Evolutionary conservation across 2,797 vertebrate genomes (phyloP).

Genomic region (Champsocephalus gunnari): DNA sequence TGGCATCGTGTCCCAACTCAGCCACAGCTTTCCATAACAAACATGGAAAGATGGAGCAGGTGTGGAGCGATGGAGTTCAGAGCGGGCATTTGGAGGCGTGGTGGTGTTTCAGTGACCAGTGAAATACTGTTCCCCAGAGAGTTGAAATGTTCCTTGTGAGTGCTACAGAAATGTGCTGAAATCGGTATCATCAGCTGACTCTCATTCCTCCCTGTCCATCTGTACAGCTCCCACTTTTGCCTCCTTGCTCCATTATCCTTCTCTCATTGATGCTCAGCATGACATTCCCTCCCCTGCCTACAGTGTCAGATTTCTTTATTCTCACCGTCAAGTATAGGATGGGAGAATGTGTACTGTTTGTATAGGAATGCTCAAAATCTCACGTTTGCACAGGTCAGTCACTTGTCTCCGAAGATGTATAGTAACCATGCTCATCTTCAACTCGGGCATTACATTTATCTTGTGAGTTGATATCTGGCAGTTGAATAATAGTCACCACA

Average conservation of each 20-base stretch:
- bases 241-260: conserved; percentile 1
- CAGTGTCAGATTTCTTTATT: background rate
- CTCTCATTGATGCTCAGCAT: conserved; percentile 10
- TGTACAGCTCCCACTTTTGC: conserved; percentile 24
- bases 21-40: conserved; percentile 3
- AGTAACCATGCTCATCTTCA: no score
- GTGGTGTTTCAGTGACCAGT: conserved; percentile 34
- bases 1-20: background rate
- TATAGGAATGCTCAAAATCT: background rate
- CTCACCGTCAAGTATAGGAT: background rate
- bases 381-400: background rate
- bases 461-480: background rate
- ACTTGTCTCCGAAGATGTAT: no score
- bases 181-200: conserved; percentile 24
- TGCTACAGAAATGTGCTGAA: conserved; percentile 19
- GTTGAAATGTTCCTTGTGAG: conserved; percentile 5
- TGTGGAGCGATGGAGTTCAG: conserved; percentile 41
- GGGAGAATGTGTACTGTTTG: background rate
- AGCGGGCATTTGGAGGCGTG: conserved; percentile 16
- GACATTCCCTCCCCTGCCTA: background rate
- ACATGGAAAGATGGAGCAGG: conserved; percentile 1
- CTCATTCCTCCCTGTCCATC: conserved; percentile 28
- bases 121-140: conserved; percentile 33
- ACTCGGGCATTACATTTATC: no score
- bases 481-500: background rate